Evolutionary conservation across 1,140 invertebrate species (phyloP).

Genomic region (Hirudo medicinalis): DNA sequence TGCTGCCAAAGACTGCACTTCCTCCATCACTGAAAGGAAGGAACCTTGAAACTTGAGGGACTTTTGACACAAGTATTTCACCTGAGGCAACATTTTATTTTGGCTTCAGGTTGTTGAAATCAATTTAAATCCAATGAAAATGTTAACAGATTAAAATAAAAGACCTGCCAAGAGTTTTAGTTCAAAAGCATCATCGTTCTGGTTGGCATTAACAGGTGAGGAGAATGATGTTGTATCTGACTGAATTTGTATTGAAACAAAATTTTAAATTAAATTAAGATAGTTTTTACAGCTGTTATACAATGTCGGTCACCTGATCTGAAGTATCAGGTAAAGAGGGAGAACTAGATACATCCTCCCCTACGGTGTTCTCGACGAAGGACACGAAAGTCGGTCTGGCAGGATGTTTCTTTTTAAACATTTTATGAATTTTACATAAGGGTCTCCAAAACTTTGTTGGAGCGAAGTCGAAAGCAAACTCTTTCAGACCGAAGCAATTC

Average conservation of each 20-base stretch:
- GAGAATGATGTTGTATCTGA: too few relatives aligned
- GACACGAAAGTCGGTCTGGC: constrained; percentile 4
- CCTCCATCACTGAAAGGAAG: constrained; percentile 11
- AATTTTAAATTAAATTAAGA: too few relatives aligned
- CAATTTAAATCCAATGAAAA: too few relatives aligned
- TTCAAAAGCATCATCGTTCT: constrained; percentile 4
- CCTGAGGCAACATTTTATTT: not conserved
- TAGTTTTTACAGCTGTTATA: not conserved
- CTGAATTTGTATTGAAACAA: too few relatives aligned
- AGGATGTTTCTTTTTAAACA: constrained; percentile 4
- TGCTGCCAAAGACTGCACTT: not conserved
- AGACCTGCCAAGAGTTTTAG: not conserved
- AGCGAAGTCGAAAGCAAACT: too few relatives aligned
- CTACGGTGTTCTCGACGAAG: not conserved
- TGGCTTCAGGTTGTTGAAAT: too few relatives aligned
- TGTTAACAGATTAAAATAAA: not conserved
- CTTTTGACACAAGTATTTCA: constrained; percentile 6
- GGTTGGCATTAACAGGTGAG: too few relatives aligned
- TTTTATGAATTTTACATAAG: too few relatives aligned
- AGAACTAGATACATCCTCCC: not conserved
- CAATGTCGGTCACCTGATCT: not conserved
- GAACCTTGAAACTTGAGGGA: constrained; percentile 5
- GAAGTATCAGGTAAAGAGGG: constrained; percentile 1
- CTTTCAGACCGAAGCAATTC: too few relatives aligned
- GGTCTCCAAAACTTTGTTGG: too few relatives aligned